Conservation (phyloP, 2,888 invertebrate species). For the Drosophila borborema region DNA sequence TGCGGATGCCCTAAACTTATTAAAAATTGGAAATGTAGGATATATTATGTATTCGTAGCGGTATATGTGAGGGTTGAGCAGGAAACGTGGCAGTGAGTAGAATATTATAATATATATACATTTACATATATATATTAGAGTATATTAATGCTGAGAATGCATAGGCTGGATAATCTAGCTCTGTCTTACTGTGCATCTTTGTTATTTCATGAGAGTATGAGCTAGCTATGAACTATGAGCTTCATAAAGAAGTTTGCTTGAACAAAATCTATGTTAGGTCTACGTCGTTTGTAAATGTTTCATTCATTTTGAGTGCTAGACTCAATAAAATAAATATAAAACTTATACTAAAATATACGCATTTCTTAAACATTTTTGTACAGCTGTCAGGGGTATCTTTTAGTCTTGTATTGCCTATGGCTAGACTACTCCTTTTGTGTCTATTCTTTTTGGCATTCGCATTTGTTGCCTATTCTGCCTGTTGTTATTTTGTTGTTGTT, state of each 20-base stretch:
- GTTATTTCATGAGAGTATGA: too few relatives aligned
- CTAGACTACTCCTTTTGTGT: background rate
- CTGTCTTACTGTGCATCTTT: background rate
- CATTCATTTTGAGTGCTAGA: background rate
- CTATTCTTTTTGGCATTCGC: slow-evolving; percentile 6
- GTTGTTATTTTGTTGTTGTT: slow-evolving; percentile 8
- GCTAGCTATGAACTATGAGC: too few relatives aligned
- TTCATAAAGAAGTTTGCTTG: too few relatives aligned
- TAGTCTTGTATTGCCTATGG: background rate
- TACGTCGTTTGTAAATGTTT: background rate
- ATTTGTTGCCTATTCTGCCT: slow-evolving; percentile 43
- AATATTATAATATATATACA: background rate
- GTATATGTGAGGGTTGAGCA: background rate
- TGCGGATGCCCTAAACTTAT: background rate
- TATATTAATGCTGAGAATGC: background rate
- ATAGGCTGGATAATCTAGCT: background rate
- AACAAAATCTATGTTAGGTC: too few relatives aligned
- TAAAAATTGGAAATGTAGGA: background rate
- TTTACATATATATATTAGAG: background rate
- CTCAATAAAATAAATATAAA: background rate
- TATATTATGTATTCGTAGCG: background rate
- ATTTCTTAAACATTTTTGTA: background rate
- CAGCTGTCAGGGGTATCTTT: background rate
- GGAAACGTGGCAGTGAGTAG: background rate
- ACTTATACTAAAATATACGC: background rate